Evolutionary conservation across 2,797 vertebrate genomes (phyloP), one percentile per base, ranked within the genome.

Genomic region (Gymnodraco acuticeps): DNA sequence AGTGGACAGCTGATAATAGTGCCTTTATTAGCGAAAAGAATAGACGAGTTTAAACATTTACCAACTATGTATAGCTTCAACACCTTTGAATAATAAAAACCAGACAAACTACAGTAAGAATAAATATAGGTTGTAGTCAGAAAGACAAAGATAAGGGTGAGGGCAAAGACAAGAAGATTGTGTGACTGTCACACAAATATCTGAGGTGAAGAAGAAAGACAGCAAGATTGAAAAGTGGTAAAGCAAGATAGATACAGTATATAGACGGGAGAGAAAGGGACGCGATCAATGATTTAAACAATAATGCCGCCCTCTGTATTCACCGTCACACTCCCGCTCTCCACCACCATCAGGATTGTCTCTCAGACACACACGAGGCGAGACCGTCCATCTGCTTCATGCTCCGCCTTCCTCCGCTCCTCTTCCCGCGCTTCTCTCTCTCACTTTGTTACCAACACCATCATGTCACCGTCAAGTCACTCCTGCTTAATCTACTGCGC

Each of bases 261-360:
- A 73, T 42, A 70, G 69, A 66, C 50, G 64, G 68, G 58, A 17
- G 42, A 69, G 56, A 81, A 77, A 83, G 78, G 84, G 88, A 91
- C 84, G 83, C 84, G 88, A 95, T 95, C 94, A 95, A 95, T 95
- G 95, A 95, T 95, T 95, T 94, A 93, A 93, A 94, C 92, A 94
- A 92, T 95, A 95, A 96, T 95, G 91, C 92, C 83, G 86, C 89
- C 83, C 79, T 95, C 92, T 95, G 95, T 95, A 95, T 96, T 95
- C 95, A 89, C 92, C 86, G 93, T 94, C 95, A 95, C 95, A 95
- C 95, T 90, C 93, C 83, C 76, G 71, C 87, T 84, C 84, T 88
- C 78, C 31, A 61, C 66, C 64, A 33, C 70, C 89, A 87, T 90
- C 87, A 90, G 84, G 89, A 90, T 88, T 87, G 93, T 92, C 89